Evolutionary conservation across 2,888 invertebrate species (phyloP), one percentile per base, ranked within the genome.

Genomic region (Hoplodrina ambigua): DNA sequence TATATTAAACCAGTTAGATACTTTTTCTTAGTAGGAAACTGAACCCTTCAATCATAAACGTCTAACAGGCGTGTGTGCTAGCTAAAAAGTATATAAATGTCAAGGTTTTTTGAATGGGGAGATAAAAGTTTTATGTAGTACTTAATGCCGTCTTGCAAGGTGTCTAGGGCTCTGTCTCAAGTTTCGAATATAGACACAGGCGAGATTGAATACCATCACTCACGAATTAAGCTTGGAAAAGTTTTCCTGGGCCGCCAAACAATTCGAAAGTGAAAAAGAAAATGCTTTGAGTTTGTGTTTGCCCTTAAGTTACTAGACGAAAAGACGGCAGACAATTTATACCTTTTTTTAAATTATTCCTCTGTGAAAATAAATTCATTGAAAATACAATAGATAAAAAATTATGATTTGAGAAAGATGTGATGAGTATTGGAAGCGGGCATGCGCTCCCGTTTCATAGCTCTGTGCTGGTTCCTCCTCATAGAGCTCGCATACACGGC

Each of bases 391-490:
- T 57, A 19, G 7, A 11, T 17, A n/a, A 25, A 13, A 25, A 46
- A 25, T 52, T 33, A 20, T 33, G n/a, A 15, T 75, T 6, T 19
- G 7, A 44, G 1, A 25, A 44, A 4, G 46, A 30, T 25, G 13
- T 72, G 57, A 52, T 46, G 37, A 33, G 54, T 62, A 62, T 33
- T 68, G 30, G 15, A 37, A 30, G 58, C 79, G 75, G 49, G 61
- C 76, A 76, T 79, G 76, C 76, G 76, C 76, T 60, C 59, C 75
- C 33, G 69, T 44, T 72, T 60, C 44, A 33, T 15, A 44, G 54
- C 55, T 52, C 20, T 33, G 20, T 41, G 33, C 33, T 13, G 13
- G 49, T 59, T 20, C 55, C 33, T 19, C 33, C 62, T 69, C 76
- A 76, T 30, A 74, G 59, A 60, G 62, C 56, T 63, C 79, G 55